These are phyloP conservation scores for Ptychobarbus kaznakovi DNA, from an alignment of 2,797 vertebrate species.

Conservation along the genomic window DNA sequence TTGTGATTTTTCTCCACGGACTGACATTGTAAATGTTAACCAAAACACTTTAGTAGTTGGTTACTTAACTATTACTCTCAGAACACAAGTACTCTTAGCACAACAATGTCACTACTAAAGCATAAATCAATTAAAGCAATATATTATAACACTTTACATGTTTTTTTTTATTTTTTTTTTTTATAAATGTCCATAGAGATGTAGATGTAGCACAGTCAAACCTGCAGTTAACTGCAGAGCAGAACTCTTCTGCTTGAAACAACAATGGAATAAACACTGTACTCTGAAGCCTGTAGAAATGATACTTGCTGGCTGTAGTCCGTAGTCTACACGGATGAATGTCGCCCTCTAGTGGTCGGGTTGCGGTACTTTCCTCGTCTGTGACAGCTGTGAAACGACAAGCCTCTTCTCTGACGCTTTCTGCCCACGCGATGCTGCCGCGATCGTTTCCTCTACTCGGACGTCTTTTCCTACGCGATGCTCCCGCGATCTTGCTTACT, in stretches of 20 bases:
- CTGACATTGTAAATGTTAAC: slow-evolving; percentile 15
- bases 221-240: neutral
- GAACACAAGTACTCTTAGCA: neutral
- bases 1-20: slow-evolving; percentile 14
- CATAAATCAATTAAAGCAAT: neutral
- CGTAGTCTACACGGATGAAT: neutral
- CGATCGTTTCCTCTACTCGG: neutral
- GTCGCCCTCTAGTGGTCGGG: neutral
- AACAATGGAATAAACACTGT: neutral
- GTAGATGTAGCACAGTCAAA: neutral
- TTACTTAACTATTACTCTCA: slow-evolving; percentile 3
- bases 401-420: neutral
- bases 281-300: neutral
- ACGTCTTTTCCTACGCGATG: neutral
- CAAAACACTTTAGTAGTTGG: neutral
- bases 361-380: neutral
- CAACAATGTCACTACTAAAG: neutral
- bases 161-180: neutral
- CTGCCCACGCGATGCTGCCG: neutral
- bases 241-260: neutral
- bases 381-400: neutral
- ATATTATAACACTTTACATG: neutral
- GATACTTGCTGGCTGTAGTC: neutral
- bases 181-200: neutral
- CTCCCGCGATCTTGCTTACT: neutral